Evolutionary conservation across 2,888 invertebrate genomes (phyloP).

Genomic region (Lypha dubia): DNA sequence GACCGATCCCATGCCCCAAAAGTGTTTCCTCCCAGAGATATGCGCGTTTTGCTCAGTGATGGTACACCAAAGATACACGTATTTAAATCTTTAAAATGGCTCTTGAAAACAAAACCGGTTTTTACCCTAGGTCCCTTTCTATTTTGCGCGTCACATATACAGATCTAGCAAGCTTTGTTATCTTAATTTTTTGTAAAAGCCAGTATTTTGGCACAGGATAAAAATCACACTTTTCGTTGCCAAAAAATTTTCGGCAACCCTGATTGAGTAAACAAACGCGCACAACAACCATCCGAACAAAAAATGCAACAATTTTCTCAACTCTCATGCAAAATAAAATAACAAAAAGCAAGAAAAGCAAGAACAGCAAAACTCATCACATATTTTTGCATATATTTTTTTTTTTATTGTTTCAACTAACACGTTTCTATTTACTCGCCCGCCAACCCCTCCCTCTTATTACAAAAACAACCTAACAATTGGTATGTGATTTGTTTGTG

Average conservation of each 20-base stretch:
- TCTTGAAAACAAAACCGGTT: too few species aligned
- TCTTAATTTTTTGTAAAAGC: too few species aligned
- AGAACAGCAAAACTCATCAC: conserved; percentile 53
- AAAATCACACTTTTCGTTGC: not conserved
- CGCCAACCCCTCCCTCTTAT: not conserved
- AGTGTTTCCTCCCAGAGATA: too few species aligned
- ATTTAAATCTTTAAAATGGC: too few species aligned
- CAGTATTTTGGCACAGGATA: too few species aligned
- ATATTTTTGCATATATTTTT: conserved; percentile 61
- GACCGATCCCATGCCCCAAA: too few species aligned
- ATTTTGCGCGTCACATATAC: too few species aligned
- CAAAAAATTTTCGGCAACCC: conserved; percentile 37
- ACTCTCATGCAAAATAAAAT: conserved; percentile 54
- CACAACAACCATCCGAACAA: conserved; percentile 34
- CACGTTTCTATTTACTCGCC: conserved; percentile 42
- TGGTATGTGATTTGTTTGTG: conserved; percentile 64
- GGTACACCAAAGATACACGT: too few species aligned
- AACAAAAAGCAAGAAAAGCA: conserved; percentile 29
- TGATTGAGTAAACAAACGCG: conserved; percentile 45
- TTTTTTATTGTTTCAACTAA: conserved; percentile 55
- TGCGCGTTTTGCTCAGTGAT: too few species aligned
- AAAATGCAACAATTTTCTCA: conserved; percentile 69
- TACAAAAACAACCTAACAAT: conserved; percentile 20
- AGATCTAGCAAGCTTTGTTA: too few species aligned
- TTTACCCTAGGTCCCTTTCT: too few species aligned